Conservation (phyloP, 2,113 vertebrate species). For the Atlantisia rogersi region DNA sequence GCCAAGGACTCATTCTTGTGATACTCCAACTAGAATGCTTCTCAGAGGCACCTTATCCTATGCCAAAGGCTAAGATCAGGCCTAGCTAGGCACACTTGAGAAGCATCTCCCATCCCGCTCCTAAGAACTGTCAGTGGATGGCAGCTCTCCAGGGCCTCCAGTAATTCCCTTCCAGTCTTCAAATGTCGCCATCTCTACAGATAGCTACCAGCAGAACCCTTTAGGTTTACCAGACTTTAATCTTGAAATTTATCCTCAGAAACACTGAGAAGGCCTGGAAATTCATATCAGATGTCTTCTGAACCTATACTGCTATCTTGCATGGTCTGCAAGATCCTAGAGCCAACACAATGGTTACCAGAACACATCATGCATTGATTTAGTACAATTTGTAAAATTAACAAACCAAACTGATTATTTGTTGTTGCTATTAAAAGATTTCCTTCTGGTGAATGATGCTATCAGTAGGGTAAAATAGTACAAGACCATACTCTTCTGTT, state of each 20-base stretch:
- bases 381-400: not conserved
- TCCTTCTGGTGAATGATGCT: not conserved
- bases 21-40: not conserved
- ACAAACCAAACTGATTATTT: not conserved
- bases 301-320: not conserved
- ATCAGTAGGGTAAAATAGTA: too few species aligned
- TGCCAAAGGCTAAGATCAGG: not conserved
- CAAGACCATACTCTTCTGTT: not conserved
- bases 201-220: not conserved
- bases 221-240: not conserved
- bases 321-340: not conserved
- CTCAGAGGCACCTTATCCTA: not conserved
- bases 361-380: not conserved
- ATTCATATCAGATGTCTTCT: not conserved
- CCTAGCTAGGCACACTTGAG: not conserved
- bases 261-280: not conserved
- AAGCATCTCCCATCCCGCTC: not conserved
- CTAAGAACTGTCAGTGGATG: not conserved
- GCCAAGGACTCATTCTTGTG: not conserved
- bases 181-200: not conserved
- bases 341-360: not conserved
- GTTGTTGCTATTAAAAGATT: not conserved
- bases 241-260: not conserved
- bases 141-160: not conserved
- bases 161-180: not conserved